Percentiles rank a stretch among this genome's conserved stretches.
Conservation (phyloP, 2,888 invertebrate genomes). For the Tachystola acroxantha region DNA sequence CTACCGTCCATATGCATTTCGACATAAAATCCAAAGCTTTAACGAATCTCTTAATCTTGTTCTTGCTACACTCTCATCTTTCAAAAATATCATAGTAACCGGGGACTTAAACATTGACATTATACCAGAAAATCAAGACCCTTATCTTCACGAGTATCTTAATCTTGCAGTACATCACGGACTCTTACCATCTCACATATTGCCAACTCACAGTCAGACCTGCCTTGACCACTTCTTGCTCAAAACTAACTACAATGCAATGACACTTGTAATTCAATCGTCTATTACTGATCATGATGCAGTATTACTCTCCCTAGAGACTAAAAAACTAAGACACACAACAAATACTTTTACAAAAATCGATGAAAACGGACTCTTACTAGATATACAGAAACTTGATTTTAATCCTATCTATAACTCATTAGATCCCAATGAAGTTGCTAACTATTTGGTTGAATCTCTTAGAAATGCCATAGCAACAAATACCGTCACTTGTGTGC, state of each 20-base stretch:
- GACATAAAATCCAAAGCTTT: no score
- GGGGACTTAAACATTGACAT: conserved; percentile 6
- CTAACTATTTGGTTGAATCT: background rate
- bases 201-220: conserved; percentile 1
- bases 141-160: background rate
- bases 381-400: background rate
- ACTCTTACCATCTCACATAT: background rate
- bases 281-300: conserved; percentile 7
- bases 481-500: background rate
- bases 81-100: background rate
- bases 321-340: background rate
- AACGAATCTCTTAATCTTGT: background rate
- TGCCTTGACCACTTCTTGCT: conserved; percentile 8
- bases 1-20: background rate
- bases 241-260: background rate
- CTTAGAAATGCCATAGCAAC: background rate
- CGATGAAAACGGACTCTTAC: background rate
- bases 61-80: background rate
- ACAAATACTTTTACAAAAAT: background rate
- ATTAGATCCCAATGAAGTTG: conserved; percentile 1
- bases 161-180: conserved; percentile 1
- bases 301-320: background rate
- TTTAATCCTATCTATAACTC: background rate
- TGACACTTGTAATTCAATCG: conserved; percentile 1
- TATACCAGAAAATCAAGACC: conserved; percentile 1